Conservation (phyloP, 2,888 invertebrate species). For the Eumerus sabulonum region DNA sequence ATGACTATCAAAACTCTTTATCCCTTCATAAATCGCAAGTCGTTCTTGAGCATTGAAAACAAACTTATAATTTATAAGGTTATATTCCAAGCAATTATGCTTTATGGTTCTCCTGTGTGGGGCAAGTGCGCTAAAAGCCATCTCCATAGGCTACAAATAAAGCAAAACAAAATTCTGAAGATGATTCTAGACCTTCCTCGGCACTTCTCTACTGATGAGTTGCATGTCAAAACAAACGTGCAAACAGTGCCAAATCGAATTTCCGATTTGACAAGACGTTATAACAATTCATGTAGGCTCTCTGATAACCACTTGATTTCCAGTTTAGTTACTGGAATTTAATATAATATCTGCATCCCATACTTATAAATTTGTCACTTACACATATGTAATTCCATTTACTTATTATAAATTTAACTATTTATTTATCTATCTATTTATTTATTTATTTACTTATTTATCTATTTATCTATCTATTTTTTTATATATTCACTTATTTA, state of each 20-base stretch:
- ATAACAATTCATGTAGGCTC: neutral
- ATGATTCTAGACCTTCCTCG: slow-evolving; percentile 16
- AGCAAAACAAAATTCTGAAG: slow-evolving; percentile 17
- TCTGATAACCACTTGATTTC: neutral
- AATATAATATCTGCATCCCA: neutral
- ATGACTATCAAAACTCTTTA: neutral
- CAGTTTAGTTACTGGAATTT: neutral
- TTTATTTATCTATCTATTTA: neutral
- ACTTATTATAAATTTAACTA: slow-evolving; percentile 4
- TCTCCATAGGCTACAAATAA: slow-evolving; percentile 2
- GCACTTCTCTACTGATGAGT: slow-evolving; percentile 6
- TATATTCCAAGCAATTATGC: slow-evolving; percentile 10
- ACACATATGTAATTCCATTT: neutral
- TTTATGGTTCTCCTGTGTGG: slow-evolving; percentile 14
- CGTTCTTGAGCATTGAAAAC: slow-evolving; percentile 7
- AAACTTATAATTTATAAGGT: slow-evolving; percentile 12
- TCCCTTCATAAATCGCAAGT: slow-evolving; percentile 18
- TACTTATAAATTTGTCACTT: slow-evolving; percentile 4
- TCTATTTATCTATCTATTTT: slow-evolving; percentile 3
- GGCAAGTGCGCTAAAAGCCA: slow-evolving; percentile 8
- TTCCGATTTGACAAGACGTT: too few relatives aligned
- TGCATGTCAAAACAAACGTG: neutral
- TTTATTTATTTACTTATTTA: slow-evolving; percentile 3
- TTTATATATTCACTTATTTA: neutral
- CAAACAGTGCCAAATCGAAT: too few relatives aligned